Conservation (phyloP, 92 coral and sea anemone genomes). For the Phenganax marumi region DNA sequence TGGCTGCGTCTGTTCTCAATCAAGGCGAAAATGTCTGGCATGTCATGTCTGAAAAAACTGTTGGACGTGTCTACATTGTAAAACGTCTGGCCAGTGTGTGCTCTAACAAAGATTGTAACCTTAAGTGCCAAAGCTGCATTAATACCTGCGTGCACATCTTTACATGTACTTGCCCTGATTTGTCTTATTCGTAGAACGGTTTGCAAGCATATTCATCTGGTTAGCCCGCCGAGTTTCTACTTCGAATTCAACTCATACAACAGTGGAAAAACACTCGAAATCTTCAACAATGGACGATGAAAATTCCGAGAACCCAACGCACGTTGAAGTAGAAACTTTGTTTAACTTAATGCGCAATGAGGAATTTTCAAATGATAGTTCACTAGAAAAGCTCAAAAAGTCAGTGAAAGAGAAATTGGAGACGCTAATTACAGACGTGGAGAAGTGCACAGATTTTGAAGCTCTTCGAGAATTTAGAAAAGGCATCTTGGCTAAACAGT, state of each 20-base stretch:
- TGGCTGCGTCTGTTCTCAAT: neutral
- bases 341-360: no score
- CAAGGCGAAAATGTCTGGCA: neutral
- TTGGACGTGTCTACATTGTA: neutral
- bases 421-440: no score
- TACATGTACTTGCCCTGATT: slow-evolving; percentile 16
- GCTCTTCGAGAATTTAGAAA: no score
- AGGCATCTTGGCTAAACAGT: no score
- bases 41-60: neutral
- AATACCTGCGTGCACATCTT: neutral
- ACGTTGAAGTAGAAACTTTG: no score
- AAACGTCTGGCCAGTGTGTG: neutral
- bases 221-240: neutral
- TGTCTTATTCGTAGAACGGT: slow-evolving; percentile 1
- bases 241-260: no score
- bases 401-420: no score
- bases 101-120: neutral
- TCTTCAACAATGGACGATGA: no score
- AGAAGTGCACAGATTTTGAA: no score
- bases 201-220: slow-evolving; percentile 24
- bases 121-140: neutral
- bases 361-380: no score
- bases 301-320: neutral
- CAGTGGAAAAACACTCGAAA: no score
- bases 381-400: no score